Percentiles rank a stretch among this genome's conserved stretches.
These are phyloP conservation scores for Drosophila kanekoi DNA, from an alignment of 2,888 invertebrate genomes.

Conservation along the genomic window DNA sequence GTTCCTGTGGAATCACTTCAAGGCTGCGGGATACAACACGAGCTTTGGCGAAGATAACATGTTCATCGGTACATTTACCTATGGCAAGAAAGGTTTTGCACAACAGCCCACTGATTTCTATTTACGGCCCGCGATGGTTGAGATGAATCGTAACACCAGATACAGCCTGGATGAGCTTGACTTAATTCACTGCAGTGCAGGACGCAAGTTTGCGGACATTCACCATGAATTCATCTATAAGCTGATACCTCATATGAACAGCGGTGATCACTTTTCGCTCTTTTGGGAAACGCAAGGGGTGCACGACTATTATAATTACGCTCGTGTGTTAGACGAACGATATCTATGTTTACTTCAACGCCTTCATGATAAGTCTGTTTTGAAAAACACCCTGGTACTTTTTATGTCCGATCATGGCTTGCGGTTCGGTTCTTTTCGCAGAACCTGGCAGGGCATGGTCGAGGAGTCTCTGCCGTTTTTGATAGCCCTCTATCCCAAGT, in stretches of 20 bases:
- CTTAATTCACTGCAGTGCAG: slow-evolving; percentile 37
- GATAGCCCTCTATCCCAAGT: slow-evolving; percentile 89
- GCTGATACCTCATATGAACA: slow-evolving; percentile 33
- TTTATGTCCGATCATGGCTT: slow-evolving; percentile 95
- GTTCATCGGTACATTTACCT: slow-evolving; percentile 9
- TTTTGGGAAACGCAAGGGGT: slow-evolving; percentile 61
- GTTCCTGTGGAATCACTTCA: slow-evolving; percentile 92
- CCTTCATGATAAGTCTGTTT: slow-evolving; percentile 41
- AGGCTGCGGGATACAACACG: slow-evolving; percentile 89
- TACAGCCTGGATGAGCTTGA: slow-evolving; percentile 2
- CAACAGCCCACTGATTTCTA: slow-evolving; percentile 15
- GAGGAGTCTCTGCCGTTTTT: slow-evolving; percentile 94
- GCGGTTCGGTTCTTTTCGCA: slow-evolving; percentile 91
- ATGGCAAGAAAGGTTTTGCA: not conserved
- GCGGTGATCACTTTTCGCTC: slow-evolving; percentile 41
- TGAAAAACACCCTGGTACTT: slow-evolving; percentile 89
- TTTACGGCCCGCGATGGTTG: slow-evolving; percentile 2
- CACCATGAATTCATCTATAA: slow-evolving; percentile 44
- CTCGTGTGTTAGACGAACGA: slow-evolving; percentile 22
- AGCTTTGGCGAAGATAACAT: slow-evolving; percentile 80
- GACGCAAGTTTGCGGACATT: slow-evolving; percentile 37
- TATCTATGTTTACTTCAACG: slow-evolving; percentile 66
- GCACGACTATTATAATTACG: slow-evolving; percentile 47
- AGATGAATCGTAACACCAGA: not conserved
- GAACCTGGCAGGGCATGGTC: slow-evolving; percentile 91